A percentile compares a stretch with the other conserved stretches of the same genome.
Evolutionary conservation across 2,113 vertebrate genomes (phyloP).

Genomic region (Microtus richardsoni): DNA sequence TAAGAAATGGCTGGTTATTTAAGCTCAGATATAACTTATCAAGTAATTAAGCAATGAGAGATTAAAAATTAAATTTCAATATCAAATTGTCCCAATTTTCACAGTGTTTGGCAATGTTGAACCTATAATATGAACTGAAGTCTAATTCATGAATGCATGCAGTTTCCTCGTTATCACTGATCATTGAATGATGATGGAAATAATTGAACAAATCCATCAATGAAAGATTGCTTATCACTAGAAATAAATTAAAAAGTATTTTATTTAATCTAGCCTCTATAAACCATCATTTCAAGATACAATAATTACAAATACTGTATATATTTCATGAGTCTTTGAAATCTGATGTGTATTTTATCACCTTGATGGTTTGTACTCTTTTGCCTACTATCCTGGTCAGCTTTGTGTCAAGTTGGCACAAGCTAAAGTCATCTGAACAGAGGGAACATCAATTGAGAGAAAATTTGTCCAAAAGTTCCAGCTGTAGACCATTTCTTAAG

Average conservation of each 20-base stretch:
- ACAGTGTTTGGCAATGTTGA: background rate
- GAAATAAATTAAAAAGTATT: background rate
- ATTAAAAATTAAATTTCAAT: background rate
- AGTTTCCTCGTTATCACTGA: background rate
- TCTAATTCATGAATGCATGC: background rate
- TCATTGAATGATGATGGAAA: background rate
- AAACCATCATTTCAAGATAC: background rate
- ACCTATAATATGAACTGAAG: background rate
- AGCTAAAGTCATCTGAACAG: too few relatives aligned
- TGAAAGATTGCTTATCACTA: background rate
- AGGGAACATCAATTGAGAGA: background rate
- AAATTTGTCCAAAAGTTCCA: background rate
- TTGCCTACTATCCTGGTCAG: background rate
- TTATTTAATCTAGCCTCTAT: background rate
- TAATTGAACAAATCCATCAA: background rate
- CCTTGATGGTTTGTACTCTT: background rate
- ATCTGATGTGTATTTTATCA: background rate
- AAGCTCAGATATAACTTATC: background rate
- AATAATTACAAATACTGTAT: background rate
- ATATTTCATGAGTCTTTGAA: background rate
- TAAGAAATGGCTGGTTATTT: slow-evolving; percentile 9
- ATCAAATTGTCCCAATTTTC: slow-evolving; percentile 20
- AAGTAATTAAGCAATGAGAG: background rate
- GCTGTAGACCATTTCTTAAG: background rate
- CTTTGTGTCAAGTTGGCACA: background rate